Conservation (phyloP, 2,888 invertebrate species). For the Pollenia labialis region DNA sequence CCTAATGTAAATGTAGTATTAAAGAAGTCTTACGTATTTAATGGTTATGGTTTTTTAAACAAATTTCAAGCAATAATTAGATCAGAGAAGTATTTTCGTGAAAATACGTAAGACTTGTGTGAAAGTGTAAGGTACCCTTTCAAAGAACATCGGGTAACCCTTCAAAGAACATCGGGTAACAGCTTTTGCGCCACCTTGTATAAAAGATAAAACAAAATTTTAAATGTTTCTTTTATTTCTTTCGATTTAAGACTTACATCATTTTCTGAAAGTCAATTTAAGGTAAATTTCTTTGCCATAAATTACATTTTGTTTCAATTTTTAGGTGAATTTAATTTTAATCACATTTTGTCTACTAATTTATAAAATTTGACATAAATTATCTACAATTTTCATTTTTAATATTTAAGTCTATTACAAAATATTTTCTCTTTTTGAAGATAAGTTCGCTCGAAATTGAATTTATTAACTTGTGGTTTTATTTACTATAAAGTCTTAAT, state of each 20-base stretch:
- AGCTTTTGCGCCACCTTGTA: too few species aligned
- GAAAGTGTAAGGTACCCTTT: too few species aligned
- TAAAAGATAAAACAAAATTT: too few species aligned
- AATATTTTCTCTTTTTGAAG: background rate
- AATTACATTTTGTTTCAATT: background rate
- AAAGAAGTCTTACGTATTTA: too few species aligned
- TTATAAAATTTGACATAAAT: slow-evolving; percentile 20
- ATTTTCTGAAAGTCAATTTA: background rate
- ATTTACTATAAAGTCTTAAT: background rate
- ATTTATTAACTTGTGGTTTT: slow-evolving; percentile 61
- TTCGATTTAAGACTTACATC: slow-evolving; percentile 52
- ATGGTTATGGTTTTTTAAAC: too few species aligned
- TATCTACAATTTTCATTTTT: background rate
- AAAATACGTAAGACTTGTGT: too few species aligned
- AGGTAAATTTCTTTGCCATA: slow-evolving; percentile 19
- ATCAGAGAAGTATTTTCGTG: too few species aligned
- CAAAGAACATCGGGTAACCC: too few species aligned
- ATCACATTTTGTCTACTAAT: slow-evolving; percentile 12
- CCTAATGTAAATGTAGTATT: too few species aligned
- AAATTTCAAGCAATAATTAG: too few species aligned
- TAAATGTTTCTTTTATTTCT: slow-evolving; percentile 4
- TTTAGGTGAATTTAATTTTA: slow-evolving; percentile 2
- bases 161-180: too few species aligned
- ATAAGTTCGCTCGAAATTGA: slow-evolving; percentile 1
- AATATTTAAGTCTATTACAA: background rate